These are phyloP conservation scores for Athalia circularis DNA, from an alignment of 2,888 invertebrate genomes.

Conservation along the genomic window DNA sequence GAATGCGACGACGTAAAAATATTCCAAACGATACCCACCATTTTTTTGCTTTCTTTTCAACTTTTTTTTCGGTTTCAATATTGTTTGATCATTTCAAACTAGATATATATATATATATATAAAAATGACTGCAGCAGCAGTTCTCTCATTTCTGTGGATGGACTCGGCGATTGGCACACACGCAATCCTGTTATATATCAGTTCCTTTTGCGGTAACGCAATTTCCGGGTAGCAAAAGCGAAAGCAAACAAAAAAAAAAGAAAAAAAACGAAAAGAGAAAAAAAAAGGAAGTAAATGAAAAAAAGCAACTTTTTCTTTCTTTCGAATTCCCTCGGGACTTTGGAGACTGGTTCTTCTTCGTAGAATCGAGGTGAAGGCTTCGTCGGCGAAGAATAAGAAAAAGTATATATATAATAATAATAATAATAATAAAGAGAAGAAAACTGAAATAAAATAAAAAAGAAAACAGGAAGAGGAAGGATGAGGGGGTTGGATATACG, in stretches of 20 bases:
- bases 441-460: too few species aligned
- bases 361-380: not conserved
- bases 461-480: not conserved
- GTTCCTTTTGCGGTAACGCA: conserved; percentile 25
- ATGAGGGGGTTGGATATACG: conserved; percentile 18
- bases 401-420: too few species aligned
- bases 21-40: too few species aligned
- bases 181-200: conserved; percentile 34
- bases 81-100: not conserved
- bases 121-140: not conserved
- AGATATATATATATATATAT: too few species aligned
- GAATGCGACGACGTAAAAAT: too few species aligned
- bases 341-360: conserved; percentile 11
- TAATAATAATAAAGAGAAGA: too few species aligned
- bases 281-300: too few species aligned
- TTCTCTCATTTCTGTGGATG: conserved; percentile 5
- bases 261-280: too few species aligned
- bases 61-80: not conserved
- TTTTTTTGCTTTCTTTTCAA: too few species aligned
- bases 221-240: not conserved
- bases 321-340: conserved; percentile 24
- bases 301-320: conserved; percentile 11
- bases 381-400: too few species aligned
- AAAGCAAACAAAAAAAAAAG: too few species aligned
- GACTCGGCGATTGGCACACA: conserved; percentile 3